Evolutionary conservation across 2,113 vertebrate species (phyloP).

Genomic region (Desmodus rotundus): DNA sequence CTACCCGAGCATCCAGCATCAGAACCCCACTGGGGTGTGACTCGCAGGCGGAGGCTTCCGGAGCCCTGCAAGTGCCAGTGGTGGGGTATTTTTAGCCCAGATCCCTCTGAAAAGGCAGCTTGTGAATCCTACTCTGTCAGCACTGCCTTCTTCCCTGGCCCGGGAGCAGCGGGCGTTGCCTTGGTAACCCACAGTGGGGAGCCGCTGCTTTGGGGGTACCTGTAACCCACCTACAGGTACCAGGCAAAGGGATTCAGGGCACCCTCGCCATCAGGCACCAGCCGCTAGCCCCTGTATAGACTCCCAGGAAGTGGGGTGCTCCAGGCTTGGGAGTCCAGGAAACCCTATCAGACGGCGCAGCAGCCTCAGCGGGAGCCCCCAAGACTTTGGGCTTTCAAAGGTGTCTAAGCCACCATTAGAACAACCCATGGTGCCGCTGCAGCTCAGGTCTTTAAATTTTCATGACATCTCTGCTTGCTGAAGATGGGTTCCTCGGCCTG

Average conservation of each 20-base stretch:
- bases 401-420: neutral
- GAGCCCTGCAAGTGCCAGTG: neutral
- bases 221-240: neutral
- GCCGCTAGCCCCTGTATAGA: neutral
- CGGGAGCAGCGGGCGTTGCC: slow-evolving; percentile 26
- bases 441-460: slow-evolving; percentile 32
- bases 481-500: neutral
- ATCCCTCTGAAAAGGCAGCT: slow-evolving; percentile 51
- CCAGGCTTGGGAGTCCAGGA: neutral
- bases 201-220: slow-evolving; percentile 38
- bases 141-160: slow-evolving; percentile 28
- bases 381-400: slow-evolving; percentile 1
- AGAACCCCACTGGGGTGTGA: neutral
- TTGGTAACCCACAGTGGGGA: slow-evolving; percentile 31
- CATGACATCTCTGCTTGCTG: neutral
- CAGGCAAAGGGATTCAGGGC: neutral
- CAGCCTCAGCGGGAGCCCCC: neutral
- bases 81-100: slow-evolving; percentile 58
- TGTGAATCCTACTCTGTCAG: slow-evolving; percentile 43
- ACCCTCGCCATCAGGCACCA: neutral
- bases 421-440: neutral
- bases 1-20: neutral
- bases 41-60: neutral
- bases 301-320: neutral
- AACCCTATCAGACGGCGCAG: neutral